Base-by-base conservation (phyloP, 2,888 invertebrate genomes). In the Athalia cordata region DNA sequence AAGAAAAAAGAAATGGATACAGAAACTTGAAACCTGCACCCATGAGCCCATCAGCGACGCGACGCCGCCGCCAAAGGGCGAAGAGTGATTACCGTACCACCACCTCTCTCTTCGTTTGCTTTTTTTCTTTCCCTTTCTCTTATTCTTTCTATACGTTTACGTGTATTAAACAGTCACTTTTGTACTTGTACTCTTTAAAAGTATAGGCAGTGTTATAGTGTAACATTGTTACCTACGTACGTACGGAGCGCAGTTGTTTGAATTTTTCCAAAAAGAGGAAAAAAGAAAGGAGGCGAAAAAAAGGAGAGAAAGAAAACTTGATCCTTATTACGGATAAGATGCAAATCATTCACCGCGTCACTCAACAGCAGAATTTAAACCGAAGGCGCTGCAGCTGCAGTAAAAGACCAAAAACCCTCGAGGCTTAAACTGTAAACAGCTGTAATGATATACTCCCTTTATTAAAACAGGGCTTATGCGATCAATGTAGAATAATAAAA, bases 261-360 rank as follows among this genome's bases (percentile, higher is more conserved):
- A 29, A 29, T 29, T 29, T 29, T 29, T 29, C 29, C 29, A 29
- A 29, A 29, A 29, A 29, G 29, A 29, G n/a, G n/a, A n/a, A n/a
- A 29, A 29, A 29, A 29, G 29, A 29, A 29, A 29, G n/a, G n/a
- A n/a, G n/a, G n/a, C n/a, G n/a, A n/a, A n/a, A n/a, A n/a, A n/a
- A n/a, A n/a, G n/a, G n/a, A n/a, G 2, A 29, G 29, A 29, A 29
- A 29, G 29, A 29, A 29, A 29, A 29, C 29, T 64, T 64, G 75
- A 75, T 75, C 62, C 62, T 75, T 75, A 75, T 75, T 75, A 75
- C 49, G 75, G 75, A 75, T 75, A 75, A 75, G 75, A 75, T 75
- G 75, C 75, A 75, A 75, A 75, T 75, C 75, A 75, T 75, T 75
- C 62, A 2, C 29, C 29, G n/a, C n/a, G 62, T 59, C 72, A 59